Base-by-base conservation (phyloP, 37 sponge, comb jelly and placozoan genomes). In the Oopsacas minuta region DNA sequence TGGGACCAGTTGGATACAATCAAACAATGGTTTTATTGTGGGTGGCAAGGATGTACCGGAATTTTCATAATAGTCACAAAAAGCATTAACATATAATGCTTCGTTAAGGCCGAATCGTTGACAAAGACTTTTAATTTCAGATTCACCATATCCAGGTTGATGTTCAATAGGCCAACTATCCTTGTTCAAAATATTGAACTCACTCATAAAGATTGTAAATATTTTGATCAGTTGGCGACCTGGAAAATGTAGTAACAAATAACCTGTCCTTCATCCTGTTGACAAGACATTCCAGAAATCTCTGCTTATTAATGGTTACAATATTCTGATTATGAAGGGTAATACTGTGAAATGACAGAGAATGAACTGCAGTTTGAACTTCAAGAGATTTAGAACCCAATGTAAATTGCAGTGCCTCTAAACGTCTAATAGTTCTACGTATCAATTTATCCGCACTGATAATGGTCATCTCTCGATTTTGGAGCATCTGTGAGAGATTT, bases 131-230 rank as follows among this genome's bases (percentile, higher is more conserved):
- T 49, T 37, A 39, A 84, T 49, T 35, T 84, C 84, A 10, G 42
- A 35, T 84, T 84, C 52, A 39, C 84, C 84, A 84, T 84, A 84
- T 12, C 75, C 75, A 61, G 75, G 75, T 61, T 61, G 75, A 61
- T 61, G 75, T 61, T 61, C 75, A 61, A 61, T 61, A 25, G 75
- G 75, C 75, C 75, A 61, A 12, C 75, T 61, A 61, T 61, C 75
- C 30, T 61, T 61, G 75, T 61, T 61, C 75, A 61, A 61, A 61
- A 61, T n/a, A 61, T 61, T 61, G 30, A 61, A 61, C 75, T 61
- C 75, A 12, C 75, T 61, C 75, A 61, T 25, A 25, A 61, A 34
- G 7, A 61, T 10, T 25, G 75, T 61, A 61, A 61, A 61, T 61
- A 61, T 10, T 61, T 61, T 61, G 75, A 61, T 61, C 75, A 61